Evolutionary conservation across 2,113 vertebrate genomes (phyloP).

Genomic region (Tylochromis polylepis): DNA sequence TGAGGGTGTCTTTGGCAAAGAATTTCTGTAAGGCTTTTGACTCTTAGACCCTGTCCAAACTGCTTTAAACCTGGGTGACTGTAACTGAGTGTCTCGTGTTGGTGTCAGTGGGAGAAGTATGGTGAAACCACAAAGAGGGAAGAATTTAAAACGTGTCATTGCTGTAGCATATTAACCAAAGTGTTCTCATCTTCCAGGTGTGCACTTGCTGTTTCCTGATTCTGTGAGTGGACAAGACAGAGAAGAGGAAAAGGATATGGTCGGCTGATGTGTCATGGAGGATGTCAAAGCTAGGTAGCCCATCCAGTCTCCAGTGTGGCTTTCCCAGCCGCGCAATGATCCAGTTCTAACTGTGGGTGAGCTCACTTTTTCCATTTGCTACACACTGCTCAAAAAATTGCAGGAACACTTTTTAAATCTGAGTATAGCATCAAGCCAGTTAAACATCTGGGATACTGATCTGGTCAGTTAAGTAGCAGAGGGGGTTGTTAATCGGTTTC

Average conservation of each 20-base stretch:
- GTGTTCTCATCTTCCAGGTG: conserved; percentile 25
- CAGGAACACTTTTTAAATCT: not conserved
- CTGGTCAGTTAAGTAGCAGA: not conserved
- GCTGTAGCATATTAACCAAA: not conserved
- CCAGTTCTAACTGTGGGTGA: conserved; percentile 89
- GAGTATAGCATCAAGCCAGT: not conserved
- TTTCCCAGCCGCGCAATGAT: conserved; percentile 83
- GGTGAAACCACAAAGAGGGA: not conserved
- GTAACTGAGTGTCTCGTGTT: not conserved
- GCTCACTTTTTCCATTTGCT: conserved; percentile 14
- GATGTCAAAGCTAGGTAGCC: conserved; percentile 22
- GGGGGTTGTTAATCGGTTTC: not conserved
- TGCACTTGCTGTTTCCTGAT: not conserved
- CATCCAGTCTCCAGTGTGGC: conserved; percentile 56
- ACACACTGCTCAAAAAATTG: not conserved
- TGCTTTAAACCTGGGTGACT: not conserved
- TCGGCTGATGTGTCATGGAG: conserved; percentile 33
- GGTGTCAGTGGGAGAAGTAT: not conserved
- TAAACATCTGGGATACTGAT: not conserved
- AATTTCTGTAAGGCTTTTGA: not conserved
- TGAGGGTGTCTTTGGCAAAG: not conserved
- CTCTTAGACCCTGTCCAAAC: not conserved
- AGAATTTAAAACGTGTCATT: not conserved
- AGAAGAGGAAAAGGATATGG: not conserved
- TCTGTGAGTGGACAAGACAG: not conserved